These are phyloP conservation scores for Zingel zingel DNA, from an alignment of 2,113 vertebrate genomes.

Conservation along the genomic window DNA sequence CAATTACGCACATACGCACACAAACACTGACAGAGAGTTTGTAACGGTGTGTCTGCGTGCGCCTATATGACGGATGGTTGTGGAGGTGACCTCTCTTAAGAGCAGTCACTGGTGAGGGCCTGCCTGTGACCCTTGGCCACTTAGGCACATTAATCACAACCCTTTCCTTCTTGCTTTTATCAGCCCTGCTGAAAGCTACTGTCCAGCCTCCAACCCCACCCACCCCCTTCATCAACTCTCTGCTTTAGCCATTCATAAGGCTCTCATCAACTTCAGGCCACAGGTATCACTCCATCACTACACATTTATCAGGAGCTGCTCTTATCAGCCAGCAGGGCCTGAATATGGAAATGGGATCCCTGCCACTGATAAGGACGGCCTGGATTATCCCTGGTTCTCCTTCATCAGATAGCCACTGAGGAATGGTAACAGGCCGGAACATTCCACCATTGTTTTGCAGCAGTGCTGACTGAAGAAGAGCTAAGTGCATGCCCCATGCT, in stretches of 20 bases:
- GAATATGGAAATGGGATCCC: constrained; percentile 99
- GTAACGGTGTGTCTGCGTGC: constrained; percentile 44
- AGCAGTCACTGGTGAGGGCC: constrained; percentile 86
- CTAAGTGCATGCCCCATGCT: constrained; percentile 7
- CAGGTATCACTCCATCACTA: constrained; percentile 96
- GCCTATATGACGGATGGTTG: constrained; percentile 87
- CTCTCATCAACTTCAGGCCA: constrained; percentile 81
- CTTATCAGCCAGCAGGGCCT: constrained; percentile 93
- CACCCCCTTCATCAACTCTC: constrained; percentile 64
- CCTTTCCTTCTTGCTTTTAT: constrained; percentile 86
- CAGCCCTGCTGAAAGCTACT: constrained; percentile 90
- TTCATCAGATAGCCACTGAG: constrained; percentile 88
- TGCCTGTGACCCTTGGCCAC: constrained; percentile 90
- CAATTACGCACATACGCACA: background rate
- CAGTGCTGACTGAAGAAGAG: constrained; percentile 74
- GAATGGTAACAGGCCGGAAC: constrained; percentile 82
- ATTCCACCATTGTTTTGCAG: constrained; percentile 78
- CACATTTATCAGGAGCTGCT: constrained; percentile 93
- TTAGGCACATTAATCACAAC: constrained; percentile 97
- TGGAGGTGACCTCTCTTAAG: constrained; percentile 91
- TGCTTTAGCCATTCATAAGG: constrained; percentile 74
- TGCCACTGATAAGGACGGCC: constrained; percentile 92
- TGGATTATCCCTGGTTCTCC: constrained; percentile 92
- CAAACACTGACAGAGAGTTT: constrained; percentile 30
- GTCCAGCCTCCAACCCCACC: constrained; percentile 81